Percentiles rank a stretch among this genome's conserved stretches.
Evolutionary conservation across 2,888 invertebrate species (phyloP).

Genomic region (Troides aeacus): DNA sequence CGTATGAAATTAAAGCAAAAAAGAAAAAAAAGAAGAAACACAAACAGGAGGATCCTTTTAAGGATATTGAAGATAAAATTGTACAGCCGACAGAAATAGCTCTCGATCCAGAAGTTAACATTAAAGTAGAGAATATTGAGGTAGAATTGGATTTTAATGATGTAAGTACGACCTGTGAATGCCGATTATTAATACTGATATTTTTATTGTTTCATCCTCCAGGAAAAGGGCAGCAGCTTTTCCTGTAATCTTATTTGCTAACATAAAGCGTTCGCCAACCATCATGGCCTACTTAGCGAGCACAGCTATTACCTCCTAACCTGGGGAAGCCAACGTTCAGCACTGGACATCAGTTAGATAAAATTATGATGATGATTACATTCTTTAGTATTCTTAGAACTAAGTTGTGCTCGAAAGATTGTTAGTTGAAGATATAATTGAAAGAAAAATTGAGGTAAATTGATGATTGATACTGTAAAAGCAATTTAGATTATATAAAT

Average conservation of each 20-base stretch:
- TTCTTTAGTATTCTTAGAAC: too few species aligned
- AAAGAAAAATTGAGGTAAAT: too few species aligned
- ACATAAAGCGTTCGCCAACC: too few species aligned
- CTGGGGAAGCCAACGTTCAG: too few species aligned
- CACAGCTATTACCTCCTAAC: too few species aligned
- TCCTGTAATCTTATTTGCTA: neutral
- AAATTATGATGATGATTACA: too few species aligned
- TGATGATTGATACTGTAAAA: too few species aligned
- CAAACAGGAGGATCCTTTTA: conserved; percentile 64
- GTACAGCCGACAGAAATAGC: conserved; percentile 37
- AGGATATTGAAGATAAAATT: conserved; percentile 54
- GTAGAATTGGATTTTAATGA: conserved; percentile 71
- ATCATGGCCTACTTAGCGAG: too few species aligned
- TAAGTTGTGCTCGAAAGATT: too few species aligned
- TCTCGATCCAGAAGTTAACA: conserved; percentile 65
- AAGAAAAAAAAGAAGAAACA: conserved; percentile 64
- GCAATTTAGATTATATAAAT: too few species aligned
- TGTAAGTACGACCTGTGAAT: conserved; percentile 48
- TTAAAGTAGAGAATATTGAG: conserved; percentile 73
- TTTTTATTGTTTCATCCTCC: neutral
- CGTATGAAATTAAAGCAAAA: conserved; percentile 66
- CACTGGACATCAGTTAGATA: too few species aligned
- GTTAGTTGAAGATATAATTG: too few species aligned
- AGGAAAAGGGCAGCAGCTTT: neutral
- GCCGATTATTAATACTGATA: neutral